Evolutionary conservation across 30 jellyfish, hydroid and myxozoan genomes (phyloP).

Genomic region (Morbakka virulenta): DNA sequence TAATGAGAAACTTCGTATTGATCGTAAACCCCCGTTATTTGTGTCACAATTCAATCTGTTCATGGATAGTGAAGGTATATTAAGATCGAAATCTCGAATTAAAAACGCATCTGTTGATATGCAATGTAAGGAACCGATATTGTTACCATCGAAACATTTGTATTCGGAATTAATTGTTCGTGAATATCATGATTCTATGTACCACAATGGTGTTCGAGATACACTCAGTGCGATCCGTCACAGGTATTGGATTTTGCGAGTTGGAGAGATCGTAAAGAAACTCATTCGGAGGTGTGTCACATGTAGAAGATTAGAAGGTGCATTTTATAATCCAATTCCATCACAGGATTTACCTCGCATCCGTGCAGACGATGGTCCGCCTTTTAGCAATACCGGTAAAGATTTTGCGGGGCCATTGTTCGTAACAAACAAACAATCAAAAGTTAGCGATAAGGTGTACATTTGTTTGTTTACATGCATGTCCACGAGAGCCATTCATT

Average conservation of each 20-base stretch:
- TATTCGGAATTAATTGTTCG: not conserved
- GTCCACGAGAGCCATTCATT: slow-evolving; percentile 60
- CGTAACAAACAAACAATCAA: not conserved
- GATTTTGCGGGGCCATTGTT: slow-evolving; percentile 6
- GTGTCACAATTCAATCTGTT: slow-evolving; percentile 10
- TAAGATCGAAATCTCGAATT: too few relatives aligned
- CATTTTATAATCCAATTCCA: not conserved
- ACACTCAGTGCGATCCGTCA: not conserved
- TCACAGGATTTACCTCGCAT: slow-evolving; percentile 7
- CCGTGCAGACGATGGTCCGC: not conserved
- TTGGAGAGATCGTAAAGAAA: slow-evolving; percentile 8
- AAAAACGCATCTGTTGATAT: not conserved
- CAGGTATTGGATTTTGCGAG: slow-evolving; percentile 18
- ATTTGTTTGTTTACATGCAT: slow-evolving; percentile 53
- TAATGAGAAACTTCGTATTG: too few relatives aligned
- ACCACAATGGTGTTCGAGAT: slow-evolving; percentile 5
- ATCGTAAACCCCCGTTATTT: too few relatives aligned
- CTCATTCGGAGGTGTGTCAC: slow-evolving; percentile 2
- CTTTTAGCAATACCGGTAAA: not conserved
- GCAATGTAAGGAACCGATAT: not conserved
- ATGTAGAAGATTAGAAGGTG: slow-evolving; percentile 19
- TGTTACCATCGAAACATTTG: not conserved
- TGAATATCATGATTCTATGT: not conserved
- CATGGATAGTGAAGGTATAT: not conserved
- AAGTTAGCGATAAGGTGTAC: not conserved